A percentile compares a stretch with the other conserved stretches of the same genome.
Evolutionary conservation across 2,888 invertebrate species (phyloP).

Genomic region (Zelleria hepariella): DNA sequence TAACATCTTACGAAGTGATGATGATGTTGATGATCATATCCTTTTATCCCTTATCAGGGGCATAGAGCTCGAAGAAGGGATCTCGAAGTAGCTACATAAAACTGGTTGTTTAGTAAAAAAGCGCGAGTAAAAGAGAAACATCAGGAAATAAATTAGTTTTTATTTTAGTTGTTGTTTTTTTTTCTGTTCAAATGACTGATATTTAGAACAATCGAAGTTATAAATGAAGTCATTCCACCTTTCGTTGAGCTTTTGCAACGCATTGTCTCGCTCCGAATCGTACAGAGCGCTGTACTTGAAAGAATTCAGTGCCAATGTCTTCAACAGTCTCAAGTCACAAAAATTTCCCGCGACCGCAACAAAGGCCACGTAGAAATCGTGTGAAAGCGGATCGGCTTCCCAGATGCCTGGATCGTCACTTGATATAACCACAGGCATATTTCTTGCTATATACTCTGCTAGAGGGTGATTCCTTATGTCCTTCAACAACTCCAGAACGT

Average conservation of each 20-base stretch:
- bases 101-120: no score
- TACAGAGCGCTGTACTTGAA: constrained; percentile 77
- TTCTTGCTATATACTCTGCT: constrained; percentile 73
- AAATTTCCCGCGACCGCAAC: constrained; percentile 79
- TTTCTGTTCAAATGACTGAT: neutral
- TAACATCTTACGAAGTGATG: no score
- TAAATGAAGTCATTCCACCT: constrained; percentile 20
- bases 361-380: constrained; percentile 85
- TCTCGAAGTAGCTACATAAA: no score
- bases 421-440: constrained; percentile 80
- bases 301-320: constrained; percentile 82
- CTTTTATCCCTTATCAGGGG: no score
- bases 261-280: constrained; percentile 50
- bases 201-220: constrained; percentile 4
- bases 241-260: constrained; percentile 62
- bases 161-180: no score
- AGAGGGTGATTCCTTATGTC: constrained; percentile 86
- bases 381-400: constrained; percentile 79
- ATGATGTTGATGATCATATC: no score
- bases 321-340: constrained; percentile 79
- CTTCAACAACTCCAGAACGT: constrained; percentile 76
- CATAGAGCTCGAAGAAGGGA: no score
- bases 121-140: no score
- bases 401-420: constrained; percentile 87
- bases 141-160: no score